phyloP scores from a whole-genome alignment of 2,888 invertebrate genomes.

The Andrena hattorfiana region DNA sequence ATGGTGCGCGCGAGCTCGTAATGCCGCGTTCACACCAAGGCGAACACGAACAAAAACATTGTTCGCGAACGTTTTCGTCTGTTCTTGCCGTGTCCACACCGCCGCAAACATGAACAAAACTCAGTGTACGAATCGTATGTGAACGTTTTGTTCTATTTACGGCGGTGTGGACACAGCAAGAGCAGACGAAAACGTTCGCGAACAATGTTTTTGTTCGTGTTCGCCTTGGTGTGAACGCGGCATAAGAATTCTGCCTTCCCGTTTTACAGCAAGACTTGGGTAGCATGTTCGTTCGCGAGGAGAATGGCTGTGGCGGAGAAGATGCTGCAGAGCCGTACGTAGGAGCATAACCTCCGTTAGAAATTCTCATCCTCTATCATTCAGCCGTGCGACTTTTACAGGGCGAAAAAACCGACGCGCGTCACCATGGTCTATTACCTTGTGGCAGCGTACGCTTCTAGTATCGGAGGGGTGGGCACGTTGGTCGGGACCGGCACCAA shows the following conservation, averaged over 20 bases:
- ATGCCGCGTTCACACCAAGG: too few species aligned
- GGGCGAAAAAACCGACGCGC: slow-evolving; percentile 89
- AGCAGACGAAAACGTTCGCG: too few species aligned
- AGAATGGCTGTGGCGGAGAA: slow-evolving; percentile 63
- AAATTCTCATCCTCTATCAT: neutral
- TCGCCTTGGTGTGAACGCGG: too few species aligned
- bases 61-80: too few species aligned
- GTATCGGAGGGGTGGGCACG: slow-evolving; percentile 90
- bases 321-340: slow-evolving; percentile 61
- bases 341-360: neutral
- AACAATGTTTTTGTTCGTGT: too few species aligned
- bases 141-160: too few species aligned
- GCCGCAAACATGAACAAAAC: too few species aligned
- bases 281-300: slow-evolving; percentile 79
- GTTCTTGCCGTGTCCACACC: too few species aligned
- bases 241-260: neutral
- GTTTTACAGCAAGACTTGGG: slow-evolving; percentile 83
- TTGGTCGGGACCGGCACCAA: slow-evolving; percentile 93
- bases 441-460: slow-evolving; percentile 92
- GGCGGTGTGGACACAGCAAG: too few species aligned
- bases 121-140: too few species aligned
- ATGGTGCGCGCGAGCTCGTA: too few species aligned
- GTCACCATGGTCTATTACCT: slow-evolving; percentile 92
- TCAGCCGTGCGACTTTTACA: slow-evolving; percentile 72
- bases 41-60: too few species aligned